Base-by-base conservation (phyloP, 2,888 invertebrate species). In the Ligdia adustata region DNA sequence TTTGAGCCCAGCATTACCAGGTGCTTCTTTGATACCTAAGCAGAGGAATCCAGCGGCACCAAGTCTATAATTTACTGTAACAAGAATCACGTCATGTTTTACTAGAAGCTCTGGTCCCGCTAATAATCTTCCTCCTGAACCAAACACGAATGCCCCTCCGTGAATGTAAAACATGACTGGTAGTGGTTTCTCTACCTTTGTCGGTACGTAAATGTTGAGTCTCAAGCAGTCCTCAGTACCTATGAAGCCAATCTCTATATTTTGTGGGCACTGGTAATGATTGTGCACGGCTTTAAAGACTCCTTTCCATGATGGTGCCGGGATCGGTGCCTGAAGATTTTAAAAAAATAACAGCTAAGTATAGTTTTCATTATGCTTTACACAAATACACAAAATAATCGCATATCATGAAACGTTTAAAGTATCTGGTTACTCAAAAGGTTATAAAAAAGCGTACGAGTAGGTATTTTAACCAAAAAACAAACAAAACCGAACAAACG, bases 151-250 rank as follows among this genome's bases (percentile, higher is more conserved):
- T 9, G 78, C 84, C 24, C 86, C 86, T 16, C 85, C 85, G 20
- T 86, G 84, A n/a, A 86, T 76, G 46, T 67, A 85, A 0, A 78
- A 78, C 82, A 86, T 84, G 1, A 86, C 84, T 11, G 85, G 74
- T 1, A 82, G 48, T 5, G 72, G 75, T 50, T 35, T 55, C 3
- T 35, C 54, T 52, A 1, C 55, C 47, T 5, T 20, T 48, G 57
- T 60, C 34, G 86, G 86, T 11, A 76, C 76, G 41, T 81, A 82
- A 0, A 86, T 72, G 38, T 86, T 86, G 3, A 80, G 60, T 62
- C 76, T 80, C 1, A 85, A 52, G 33, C 85, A 85, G 37, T 86
- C 82, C 66, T 86, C 86, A 12, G 61, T 51, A 3, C 83, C 83
- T 2, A 40, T 18, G 9, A n/a, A 16, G 5, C 27, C 34, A 1